Evolutionary conservation across 2,888 invertebrate genomes (phyloP), one percentile per base, ranked within the genome.

Genomic region (Dicyrtoma fusca): DNA sequence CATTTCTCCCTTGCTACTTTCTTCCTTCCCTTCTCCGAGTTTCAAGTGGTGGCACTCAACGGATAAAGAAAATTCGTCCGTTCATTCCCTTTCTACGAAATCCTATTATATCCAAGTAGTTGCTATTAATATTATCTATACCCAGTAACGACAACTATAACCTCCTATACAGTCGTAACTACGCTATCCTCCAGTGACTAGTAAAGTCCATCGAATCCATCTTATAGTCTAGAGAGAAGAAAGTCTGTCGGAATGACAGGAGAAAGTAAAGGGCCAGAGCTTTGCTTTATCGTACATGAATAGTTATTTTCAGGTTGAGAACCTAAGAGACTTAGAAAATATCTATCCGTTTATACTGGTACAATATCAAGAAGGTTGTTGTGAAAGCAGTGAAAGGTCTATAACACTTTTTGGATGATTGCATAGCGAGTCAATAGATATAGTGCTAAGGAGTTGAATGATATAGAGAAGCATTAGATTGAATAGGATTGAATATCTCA

Each of bases 21-120:
- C n/a, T n/a, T n/a, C n/a, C n/a, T n/a, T n/a, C n/a, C n/a, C n/a
- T n/a, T n/a, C n/a, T n/a, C n/a, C 21, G 17, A 21, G 55, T 17
- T 55, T 17, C 19, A 55, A 55, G 55, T 55, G 17, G n/a, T 19
- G 55, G 55, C 55, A 55, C 55, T 55, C 23, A n/a, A 17, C 13
- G 21, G 55, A 55, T 55, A 55, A 55, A 55, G 21, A 13, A 55
- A 23, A 23, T 55, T 23, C 55, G 21, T 51, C 10, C n/a, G n/a
- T n/a, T 51, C n/a, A 6, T 51, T 51, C 17, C 51, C 49, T 14
- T 19, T 13, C 14, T 49, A n/a, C n/a, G n/a, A n/a, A n/a, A n/a
- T n/a, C n/a, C n/a, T n/a, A n/a, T n/a, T n/a, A n/a, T n/a, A n/a
- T n/a, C n/a, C n/a, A n/a, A n/a, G n/a, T n/a, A n/a, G n/a, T n/a